phyloP scores from a whole-genome alignment of 2,113 vertebrate species.

The Dipodomys spectabilis region DNA sequence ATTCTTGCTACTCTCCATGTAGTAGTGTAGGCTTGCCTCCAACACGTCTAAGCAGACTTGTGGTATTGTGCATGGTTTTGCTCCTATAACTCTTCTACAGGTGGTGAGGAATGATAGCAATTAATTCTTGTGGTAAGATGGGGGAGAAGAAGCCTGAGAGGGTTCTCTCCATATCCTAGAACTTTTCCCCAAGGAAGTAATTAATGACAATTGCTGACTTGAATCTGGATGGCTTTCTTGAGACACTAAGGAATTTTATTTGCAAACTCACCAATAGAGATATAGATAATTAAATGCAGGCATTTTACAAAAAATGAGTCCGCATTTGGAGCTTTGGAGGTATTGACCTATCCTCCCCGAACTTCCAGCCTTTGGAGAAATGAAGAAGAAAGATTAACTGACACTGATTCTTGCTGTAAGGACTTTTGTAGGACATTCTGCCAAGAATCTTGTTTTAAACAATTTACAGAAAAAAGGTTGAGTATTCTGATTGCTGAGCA shows the following conservation, averaged over 20 bases:
- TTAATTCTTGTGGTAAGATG: background rate
- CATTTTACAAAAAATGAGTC: constrained; percentile 77
- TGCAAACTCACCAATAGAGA: constrained; percentile 75
- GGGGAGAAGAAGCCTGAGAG: background rate
- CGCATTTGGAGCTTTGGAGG: constrained; percentile 54
- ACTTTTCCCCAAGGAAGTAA: constrained; percentile 43
- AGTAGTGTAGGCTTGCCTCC: background rate
- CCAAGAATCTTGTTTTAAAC: constrained; percentile 81
- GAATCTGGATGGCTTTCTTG: background rate
- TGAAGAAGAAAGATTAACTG: constrained; percentile 73
- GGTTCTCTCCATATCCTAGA: background rate
- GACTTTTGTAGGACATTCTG: constrained; percentile 50
- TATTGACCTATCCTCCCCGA: constrained; percentile 72
- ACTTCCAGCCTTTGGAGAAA: constrained; percentile 77
- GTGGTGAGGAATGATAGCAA: background rate
- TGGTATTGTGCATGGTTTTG: background rate
- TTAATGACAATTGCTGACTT: constrained; percentile 42
- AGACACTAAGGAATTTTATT: constrained; percentile 74
- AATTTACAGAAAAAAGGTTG: constrained; percentile 59
- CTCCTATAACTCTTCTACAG: background rate
- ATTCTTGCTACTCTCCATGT: background rate
- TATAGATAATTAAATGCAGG: constrained; percentile 83
- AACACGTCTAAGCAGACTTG: background rate
- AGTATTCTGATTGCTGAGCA: background rate
- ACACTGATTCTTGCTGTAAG: constrained; percentile 75